Base-by-base conservation (phyloP, 2,888 invertebrate genomes). In the Luffia ferchaultella region DNA sequence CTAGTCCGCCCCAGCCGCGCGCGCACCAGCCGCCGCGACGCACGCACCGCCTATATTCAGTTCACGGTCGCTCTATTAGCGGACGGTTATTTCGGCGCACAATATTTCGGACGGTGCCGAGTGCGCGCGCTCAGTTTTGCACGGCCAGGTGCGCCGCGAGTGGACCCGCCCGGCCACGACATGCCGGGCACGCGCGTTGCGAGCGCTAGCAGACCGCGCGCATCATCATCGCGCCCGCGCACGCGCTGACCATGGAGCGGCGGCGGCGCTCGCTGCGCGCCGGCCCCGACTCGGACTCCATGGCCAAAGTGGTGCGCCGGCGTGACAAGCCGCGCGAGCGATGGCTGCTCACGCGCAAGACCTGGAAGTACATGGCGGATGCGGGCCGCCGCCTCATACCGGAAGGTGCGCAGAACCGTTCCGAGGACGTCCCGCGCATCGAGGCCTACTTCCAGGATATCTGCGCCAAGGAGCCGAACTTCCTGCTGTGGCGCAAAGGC, bases 361-460 rank as follows among this genome's bases (percentile, higher is more conserved):
- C 95, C 46, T 95, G 95, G 95, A 86, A 93, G 61, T 95, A 95
- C 73, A 95, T 95, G 95, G 89, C 93, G n/a, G 95, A 95, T 61
- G 93, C 94, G 20, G 95, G 95, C 45, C 89, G 93, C 53, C 91
- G 92, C 65, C 85, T 95, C 48, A 90, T 95, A 52, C 95, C 95
- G n/a, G 94, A 94, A 48, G 91, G 92, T 17, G 86, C 87, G 2
- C 87, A 88, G 63, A 91, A 91, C 69, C 86, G 90, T 2, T 73
- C 86, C 1, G 93, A 94, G 64, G 93, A 93, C 63, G 85, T 95
- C 53, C 90, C 92, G 1, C 89, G 90, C 58, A 90, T 94, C 59
- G 94, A 95, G 67, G 90, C 91, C 18, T 91, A 93, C 68, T 95
- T 94, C 69, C 93, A 94, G 65, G 90, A 92, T 51, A 89, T 93